Evolutionary conservation across 2,888 invertebrate species (phyloP).

Genomic region (Camptogramma bilineatum): DNA sequence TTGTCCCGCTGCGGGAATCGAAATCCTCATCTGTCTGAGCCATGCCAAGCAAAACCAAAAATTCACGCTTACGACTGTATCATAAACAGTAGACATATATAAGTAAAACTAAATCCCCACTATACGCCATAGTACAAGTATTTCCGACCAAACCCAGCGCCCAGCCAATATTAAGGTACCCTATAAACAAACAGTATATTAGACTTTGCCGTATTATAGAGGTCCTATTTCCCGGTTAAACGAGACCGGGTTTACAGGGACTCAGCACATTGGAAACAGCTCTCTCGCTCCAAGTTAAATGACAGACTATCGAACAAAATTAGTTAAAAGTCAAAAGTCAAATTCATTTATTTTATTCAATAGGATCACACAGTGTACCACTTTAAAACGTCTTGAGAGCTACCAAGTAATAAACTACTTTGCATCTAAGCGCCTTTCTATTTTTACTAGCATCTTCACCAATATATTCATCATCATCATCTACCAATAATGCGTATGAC

Average conservation of each 20-base stretch:
- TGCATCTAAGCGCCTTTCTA: no score
- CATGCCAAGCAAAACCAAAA: no score
- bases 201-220: slow-evolving; percentile 33
- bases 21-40: no score
- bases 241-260: slow-evolving; percentile 30
- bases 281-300: not conserved
- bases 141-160: slow-evolving; percentile 12
- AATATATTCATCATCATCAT: no score
- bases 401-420: no score
- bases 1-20: no score
- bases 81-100: not conserved
- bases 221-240: slow-evolving; percentile 36
- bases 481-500: no score
- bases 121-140: slow-evolving; percentile 5
- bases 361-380: no score
- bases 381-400: no score
- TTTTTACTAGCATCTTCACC: no score
- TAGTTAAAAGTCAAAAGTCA: not conserved
- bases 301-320: not conserved
- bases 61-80: not conserved
- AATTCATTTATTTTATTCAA: no score
- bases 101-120: not conserved
- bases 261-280: slow-evolving; percentile 7
- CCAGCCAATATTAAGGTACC: slow-evolving; percentile 32
- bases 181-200: slow-evolving; percentile 38